Percentiles rank a stretch among this genome's conserved stretches.
These are phyloP conservation scores for Leptopilina syphax DNA, from an alignment of 2,888 invertebrate genomes.

Conservation along the genomic window DNA sequence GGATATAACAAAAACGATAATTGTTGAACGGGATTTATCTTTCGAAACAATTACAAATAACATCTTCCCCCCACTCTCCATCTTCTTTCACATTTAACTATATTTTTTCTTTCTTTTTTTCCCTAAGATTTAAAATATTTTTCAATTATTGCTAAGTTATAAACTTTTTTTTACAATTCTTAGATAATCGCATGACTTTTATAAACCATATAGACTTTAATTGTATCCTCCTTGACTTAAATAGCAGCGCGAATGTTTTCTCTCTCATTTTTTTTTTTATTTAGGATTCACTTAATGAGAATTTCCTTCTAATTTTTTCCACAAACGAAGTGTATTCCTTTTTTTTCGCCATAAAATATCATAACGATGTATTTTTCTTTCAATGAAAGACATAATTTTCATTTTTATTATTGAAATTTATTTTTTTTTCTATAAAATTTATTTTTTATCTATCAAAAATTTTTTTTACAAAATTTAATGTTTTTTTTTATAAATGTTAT, in stretches of 20 bases:
- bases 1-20: not conserved
- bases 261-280: not conserved
- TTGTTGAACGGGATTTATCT: not conserved
- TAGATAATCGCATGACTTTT: conserved; percentile 19
- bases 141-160: not conserved
- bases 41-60: conserved; percentile 34
- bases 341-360: no score
- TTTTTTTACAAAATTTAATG: no score
- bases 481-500: no score
- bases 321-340: no score
- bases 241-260: not conserved
- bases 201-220: conserved; percentile 1
- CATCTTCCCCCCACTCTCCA: conserved; percentile 6
- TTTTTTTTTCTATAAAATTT: no score
- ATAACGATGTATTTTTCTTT: no score
- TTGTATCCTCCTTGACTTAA: conserved; percentile 28
- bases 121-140: no score
- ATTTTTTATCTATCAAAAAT: no score
- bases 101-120: no score
- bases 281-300: not conserved
- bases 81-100: not conserved
- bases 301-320: not conserved
- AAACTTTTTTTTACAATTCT: conserved; percentile 14
- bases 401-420: no score
- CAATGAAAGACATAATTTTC: no score